Base-by-base conservation (phyloP, 1,140 invertebrate genomes). In the Choristoneura fumiferana region DNA sequence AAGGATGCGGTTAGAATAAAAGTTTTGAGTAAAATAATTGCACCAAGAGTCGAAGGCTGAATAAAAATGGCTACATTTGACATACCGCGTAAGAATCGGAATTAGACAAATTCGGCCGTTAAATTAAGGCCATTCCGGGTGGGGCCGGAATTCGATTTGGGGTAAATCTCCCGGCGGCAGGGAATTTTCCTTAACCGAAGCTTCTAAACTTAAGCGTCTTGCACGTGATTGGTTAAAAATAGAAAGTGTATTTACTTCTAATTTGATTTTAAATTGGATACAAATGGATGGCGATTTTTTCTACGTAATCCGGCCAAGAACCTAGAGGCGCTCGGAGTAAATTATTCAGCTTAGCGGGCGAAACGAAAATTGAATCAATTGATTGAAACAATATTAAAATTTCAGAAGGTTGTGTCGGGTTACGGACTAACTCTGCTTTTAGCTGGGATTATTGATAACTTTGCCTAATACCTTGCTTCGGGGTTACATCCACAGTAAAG, bases 31-130 rank as follows among this genome's bases (percentile, higher is more conserved):
- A n/a, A 60, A 61, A 71, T 65, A 73, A 53, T 22, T 49, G 43
- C 43, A 33, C 17, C 34, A 49, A n/a, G 9, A 4, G 67, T 76
- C 73, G 73, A 54, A 57, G 54, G 52, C 66, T 63, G 80, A 84
- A 84, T 83, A 79, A 81, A 83, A 81, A 87, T 83, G 76, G 76
- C 73, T 78, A 84, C 73, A 79, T 87, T 83, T 76, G 77, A 82
- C 79, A 84, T 77, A 84, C 79, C 77, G 79, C 72, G 79, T 82
- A 80, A 79, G 80, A 84, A 83, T 84, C 78, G 77, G 81, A 84
- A 87, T 85, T 84, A 84, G 76, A 85, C 77, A 82, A 87, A 85
- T 84, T 85, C 78, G 80, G 70, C 73, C 75, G 76, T 84, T 84
- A 84, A 87, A 87, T 87, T 87, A 84, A 80, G 77, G 75, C 73